These are phyloP conservation scores for Lymantria dispar DNA, from an alignment of 2,888 invertebrate genomes.

Conservation along the genomic window DNA sequence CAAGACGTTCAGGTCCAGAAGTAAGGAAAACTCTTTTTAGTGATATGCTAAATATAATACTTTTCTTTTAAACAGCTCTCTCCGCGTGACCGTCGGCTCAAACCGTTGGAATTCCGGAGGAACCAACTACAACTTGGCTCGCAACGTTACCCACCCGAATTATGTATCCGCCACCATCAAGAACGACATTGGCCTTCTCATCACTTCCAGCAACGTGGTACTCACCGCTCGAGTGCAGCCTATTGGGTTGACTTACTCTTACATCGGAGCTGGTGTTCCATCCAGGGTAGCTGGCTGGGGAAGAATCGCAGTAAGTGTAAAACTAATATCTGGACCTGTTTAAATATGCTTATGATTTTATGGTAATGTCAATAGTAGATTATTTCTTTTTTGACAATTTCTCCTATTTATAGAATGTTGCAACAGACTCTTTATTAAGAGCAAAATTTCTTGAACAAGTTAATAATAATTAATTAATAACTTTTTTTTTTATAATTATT, in stretches of 20 bases:
- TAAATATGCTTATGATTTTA: too few species aligned
- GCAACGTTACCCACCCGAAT: slow-evolving; percentile 55
- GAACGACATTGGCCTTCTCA: slow-evolving; percentile 57
- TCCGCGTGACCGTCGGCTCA: slow-evolving; percentile 55
- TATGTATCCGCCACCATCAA: slow-evolving; percentile 51
- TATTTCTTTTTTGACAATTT: too few species aligned
- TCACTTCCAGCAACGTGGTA: slow-evolving; percentile 31
- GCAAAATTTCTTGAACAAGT: background rate
- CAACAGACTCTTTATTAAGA: too few species aligned
- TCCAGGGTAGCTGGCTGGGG: slow-evolving; percentile 60
- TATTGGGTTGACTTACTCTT: slow-evolving; percentile 33
- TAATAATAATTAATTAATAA: background rate
- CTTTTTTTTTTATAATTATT: too few species aligned
- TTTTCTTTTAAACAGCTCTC: slow-evolving; percentile 32
- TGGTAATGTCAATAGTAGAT: too few species aligned
- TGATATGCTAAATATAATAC: background rate
- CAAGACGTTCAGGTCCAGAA: background rate
- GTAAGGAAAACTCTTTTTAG: background rate
- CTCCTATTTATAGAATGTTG: too few species aligned
- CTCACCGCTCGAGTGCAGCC: slow-evolving; percentile 19
- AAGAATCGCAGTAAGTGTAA: slow-evolving; percentile 44
- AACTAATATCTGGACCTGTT: background rate
- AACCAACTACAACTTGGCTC: slow-evolving; percentile 32
- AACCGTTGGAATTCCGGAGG: slow-evolving; percentile 59
- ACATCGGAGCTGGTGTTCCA: slow-evolving; percentile 28